Conservation (phyloP, 2,888 invertebrate genomes). For the Hemaris fuciformis region DNA sequence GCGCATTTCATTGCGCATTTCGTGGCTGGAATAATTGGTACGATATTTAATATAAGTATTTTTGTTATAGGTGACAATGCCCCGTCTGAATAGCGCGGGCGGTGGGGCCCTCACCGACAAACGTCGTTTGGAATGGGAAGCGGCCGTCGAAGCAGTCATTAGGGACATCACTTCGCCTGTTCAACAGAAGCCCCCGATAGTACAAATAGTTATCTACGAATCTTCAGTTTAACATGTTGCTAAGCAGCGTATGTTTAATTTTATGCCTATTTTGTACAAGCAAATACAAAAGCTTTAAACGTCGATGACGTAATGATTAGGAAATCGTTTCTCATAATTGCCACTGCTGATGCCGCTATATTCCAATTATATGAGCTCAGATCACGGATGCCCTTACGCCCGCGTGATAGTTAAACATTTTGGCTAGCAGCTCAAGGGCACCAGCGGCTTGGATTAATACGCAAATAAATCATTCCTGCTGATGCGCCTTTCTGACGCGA, state of each 20-base stretch:
- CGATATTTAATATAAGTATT: background rate
- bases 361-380: slow-evolving; percentile 26
- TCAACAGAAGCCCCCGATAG: slow-evolving; percentile 82
- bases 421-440: slow-evolving; percentile 34
- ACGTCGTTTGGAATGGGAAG: slow-evolving; percentile 85
- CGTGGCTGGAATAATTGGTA: background rate
- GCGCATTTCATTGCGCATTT: background rate
- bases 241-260: background rate
- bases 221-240: slow-evolving; percentile 85
- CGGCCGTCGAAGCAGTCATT: slow-evolving; percentile 89
- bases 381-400: slow-evolving; percentile 33
- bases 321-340: slow-evolving; percentile 25
- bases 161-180: slow-evolving; percentile 85
- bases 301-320: slow-evolving; percentile 24
- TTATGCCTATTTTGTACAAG: slow-evolving; percentile 12
- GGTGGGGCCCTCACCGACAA: slow-evolving; percentile 72
- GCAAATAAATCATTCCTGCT: slow-evolving; percentile 15
- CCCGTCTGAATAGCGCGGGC: slow-evolving; percentile 78
- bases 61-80: slow-evolving; percentile 86
- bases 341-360: slow-evolving; percentile 23
- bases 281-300: slow-evolving; percentile 13
- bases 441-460: slow-evolving; percentile 2
- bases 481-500: slow-evolving; percentile 11
- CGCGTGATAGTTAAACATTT: slow-evolving; percentile 46
- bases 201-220: slow-evolving; percentile 93